Evolutionary conservation across 2,113 vertebrate genomes (phyloP), one percentile per base, ranked within the genome.

Genomic region (Hypomesus transpacificus): DNA sequence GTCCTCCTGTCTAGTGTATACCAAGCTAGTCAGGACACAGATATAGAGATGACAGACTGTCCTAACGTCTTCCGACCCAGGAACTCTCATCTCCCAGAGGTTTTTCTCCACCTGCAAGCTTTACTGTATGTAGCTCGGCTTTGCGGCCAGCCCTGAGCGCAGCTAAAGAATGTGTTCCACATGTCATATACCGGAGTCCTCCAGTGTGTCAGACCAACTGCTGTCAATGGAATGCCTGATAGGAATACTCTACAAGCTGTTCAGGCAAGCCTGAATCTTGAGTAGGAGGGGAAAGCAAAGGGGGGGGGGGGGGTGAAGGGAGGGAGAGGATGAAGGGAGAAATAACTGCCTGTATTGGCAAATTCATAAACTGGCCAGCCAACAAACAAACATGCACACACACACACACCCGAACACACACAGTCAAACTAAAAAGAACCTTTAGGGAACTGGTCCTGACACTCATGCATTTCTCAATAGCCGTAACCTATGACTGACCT

Each of bases 251-350:
- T 67, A 59, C 79, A 72, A 76, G 58, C 74, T 80, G 68, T 75
- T 68, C 67, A 77, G 80, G 66, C 79, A 84, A 76, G 81, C 79
- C 81, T 1, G 39, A 22, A 76, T 76, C 73, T 66, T 76, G 70
- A 75, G 70, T 0, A 21, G n/a, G 60, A 57, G 20, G 39, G 58
- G 16, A 20, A n/a, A 7, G 18, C 51, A 5, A 20, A n/a, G 61
- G 54, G 31, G 63, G 63, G 53, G 18, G 8, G 53, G 53, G 18
- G 53, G 54, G 3, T 18, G 18, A 54, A 53, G 22, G 71, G 26
- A 67, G 57, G 46, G 13, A 50, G 53, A 31, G 21, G 18, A 54
- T 54, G 14, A 54, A 54, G 18, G 18, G 59, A 63, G 59, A 24
- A 14, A 24, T 21, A 26, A 16, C 34, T 7, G 22, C 28, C 16